These are phyloP conservation scores for Lipotes vexillifer DNA, from an alignment of 2,113 vertebrate species.

Conservation along the genomic window DNA sequence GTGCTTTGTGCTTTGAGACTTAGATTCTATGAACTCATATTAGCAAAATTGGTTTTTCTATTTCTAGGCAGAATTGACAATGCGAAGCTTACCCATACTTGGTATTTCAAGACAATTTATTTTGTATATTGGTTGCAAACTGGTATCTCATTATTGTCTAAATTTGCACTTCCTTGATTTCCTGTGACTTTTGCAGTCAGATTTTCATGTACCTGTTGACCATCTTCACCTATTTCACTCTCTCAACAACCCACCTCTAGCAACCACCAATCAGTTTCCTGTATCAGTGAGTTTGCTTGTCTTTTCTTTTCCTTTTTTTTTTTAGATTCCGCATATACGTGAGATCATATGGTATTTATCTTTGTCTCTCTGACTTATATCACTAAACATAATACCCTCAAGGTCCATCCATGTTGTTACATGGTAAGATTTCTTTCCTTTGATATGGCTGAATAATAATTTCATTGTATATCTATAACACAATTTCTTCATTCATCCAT, in stretches of 20 bases:
- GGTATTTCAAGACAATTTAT: neutral
- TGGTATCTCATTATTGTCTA: neutral
- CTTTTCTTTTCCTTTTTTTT: neutral
- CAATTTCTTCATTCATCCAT: neutral
- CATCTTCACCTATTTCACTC: neutral
- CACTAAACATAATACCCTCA: neutral
- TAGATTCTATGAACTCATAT: neutral
- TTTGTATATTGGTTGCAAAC: neutral
- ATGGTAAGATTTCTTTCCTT: neutral
- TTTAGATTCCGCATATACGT: neutral
- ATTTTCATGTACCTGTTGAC: neutral
- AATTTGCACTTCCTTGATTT: constrained; percentile 13
- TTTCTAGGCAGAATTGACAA: neutral
- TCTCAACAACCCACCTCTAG: no score
- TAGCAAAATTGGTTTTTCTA: neutral
- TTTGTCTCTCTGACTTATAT: neutral
- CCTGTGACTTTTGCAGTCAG: neutral
- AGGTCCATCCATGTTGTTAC: neutral
- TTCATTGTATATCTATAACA: neutral
- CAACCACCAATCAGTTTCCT: neutral
- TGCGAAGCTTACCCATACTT: neutral
- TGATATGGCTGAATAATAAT: neutral
- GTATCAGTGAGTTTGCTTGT: neutral
- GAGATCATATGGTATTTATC: neutral
- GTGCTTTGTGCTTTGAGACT: neutral